Conservation (phyloP, 2,113 vertebrate genomes). For the Bubo bubo region DNA sequence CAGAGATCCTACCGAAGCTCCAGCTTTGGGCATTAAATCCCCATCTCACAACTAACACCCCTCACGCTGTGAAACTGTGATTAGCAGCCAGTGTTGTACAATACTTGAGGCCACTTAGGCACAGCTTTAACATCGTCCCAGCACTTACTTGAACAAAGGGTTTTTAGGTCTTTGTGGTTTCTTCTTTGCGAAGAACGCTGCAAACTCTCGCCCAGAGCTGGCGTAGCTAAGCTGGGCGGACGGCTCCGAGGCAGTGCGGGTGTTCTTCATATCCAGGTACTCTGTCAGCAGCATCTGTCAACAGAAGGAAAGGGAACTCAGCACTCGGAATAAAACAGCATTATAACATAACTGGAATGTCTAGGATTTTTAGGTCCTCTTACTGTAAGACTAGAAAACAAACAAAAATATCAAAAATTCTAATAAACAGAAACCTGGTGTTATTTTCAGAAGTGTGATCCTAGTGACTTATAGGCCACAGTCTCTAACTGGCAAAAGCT, state of each 20-base stretch:
- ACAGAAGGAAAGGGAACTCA: constrained; percentile 3
- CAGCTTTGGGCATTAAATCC: not conserved
- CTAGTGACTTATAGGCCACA: accelerated
- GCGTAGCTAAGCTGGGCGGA: constrained; percentile 92
- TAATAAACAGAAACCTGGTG: accelerated
- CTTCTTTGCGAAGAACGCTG: constrained; percentile 96
- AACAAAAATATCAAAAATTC: not conserved
- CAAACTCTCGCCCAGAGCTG: constrained; percentile 93
- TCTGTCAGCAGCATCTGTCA: constrained; percentile 92
- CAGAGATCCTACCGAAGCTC: not conserved
- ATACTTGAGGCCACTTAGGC: not conserved
- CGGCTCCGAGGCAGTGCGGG: constrained; percentile 87
- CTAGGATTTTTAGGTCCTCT: constrained; percentile 54
- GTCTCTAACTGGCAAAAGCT: not conserved
- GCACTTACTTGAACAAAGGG: constrained; percentile 93
- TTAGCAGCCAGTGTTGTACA: not conserved
- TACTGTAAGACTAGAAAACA: accelerated
- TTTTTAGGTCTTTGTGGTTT: constrained; percentile 92
- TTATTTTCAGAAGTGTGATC: not conserved
- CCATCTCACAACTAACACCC: not conserved
- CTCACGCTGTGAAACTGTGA: accelerated
- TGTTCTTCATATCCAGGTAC: constrained; percentile 98
- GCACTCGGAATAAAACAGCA: constrained; percentile 39
- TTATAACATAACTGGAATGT: not conserved
- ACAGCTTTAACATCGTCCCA: not conserved